Conservation (phyloP, 2,888 invertebrate genomes). For the Tanypteryx hageni region DNA sequence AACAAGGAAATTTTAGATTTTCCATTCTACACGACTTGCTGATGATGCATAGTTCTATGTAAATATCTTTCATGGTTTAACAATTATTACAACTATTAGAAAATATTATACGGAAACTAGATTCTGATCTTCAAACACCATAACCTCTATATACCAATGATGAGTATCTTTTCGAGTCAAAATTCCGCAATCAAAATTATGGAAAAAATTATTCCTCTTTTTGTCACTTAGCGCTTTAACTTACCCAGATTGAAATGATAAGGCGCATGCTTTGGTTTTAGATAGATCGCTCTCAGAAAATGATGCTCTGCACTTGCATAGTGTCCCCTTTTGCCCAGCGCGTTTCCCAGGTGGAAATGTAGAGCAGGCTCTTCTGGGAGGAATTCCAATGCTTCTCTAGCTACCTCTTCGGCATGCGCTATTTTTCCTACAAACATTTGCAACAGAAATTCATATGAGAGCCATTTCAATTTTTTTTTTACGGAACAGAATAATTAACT, state of each 20-base stretch:
- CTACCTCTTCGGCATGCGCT: conserved; percentile 84
- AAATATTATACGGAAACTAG: too few relatives aligned
- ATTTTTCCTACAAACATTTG: conserved; percentile 77
- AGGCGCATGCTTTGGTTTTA: conserved; percentile 84
- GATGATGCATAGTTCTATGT: too few relatives aligned
- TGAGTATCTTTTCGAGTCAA: too few relatives aligned
- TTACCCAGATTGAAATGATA: conserved; percentile 94
- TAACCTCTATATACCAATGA: too few relatives aligned
- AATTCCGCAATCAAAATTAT: too few relatives aligned
- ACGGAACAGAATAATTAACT: not conserved
- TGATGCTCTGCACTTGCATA: conserved; percentile 89
- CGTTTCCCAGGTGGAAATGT: conserved; percentile 92
- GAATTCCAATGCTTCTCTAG: conserved; percentile 82
- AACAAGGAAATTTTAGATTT: too few relatives aligned
- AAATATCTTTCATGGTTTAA: too few relatives aligned
- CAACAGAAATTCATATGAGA: not conserved
- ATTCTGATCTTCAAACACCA: too few relatives aligned
- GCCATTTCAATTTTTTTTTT: not conserved
- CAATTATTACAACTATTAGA: too few relatives aligned
- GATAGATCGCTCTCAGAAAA: conserved; percentile 85
- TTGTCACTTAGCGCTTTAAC: conserved; percentile 66
- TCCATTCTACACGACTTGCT: too few relatives aligned
- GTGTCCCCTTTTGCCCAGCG: conserved; percentile 87
- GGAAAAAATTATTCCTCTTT: too few relatives aligned
- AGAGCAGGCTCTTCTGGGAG: conserved; percentile 87